Evolutionary conservation across 92 coral and sea anemone genomes (phyloP).

Genomic region (Porites rus): DNA sequence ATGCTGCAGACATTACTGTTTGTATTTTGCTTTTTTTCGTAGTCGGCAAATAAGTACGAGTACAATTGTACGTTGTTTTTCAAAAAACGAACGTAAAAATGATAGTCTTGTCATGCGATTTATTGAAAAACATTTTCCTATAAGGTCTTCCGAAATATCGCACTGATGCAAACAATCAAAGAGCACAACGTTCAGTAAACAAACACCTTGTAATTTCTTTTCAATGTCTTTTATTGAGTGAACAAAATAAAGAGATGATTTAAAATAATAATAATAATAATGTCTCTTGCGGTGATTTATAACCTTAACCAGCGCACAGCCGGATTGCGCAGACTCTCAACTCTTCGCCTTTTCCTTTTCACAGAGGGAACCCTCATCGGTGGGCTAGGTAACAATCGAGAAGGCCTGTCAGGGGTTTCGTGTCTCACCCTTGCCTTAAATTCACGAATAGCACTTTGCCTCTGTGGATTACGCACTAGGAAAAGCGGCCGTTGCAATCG

Average conservation of each 20-base stretch:
- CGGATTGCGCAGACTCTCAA: not conserved
- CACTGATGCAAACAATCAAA: too few relatives aligned
- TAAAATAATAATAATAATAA: not conserved
- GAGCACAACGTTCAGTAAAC: too few relatives aligned
- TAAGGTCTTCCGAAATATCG: too few relatives aligned
- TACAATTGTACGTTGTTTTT: too few relatives aligned
- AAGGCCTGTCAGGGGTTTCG: too few relatives aligned
- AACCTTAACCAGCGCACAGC: not conserved
- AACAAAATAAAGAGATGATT: not conserved
- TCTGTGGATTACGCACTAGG: too few relatives aligned
- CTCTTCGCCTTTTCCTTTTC: not conserved
- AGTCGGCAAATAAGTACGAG: too few relatives aligned
- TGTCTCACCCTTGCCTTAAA: too few relatives aligned
- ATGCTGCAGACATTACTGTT: not conserved
- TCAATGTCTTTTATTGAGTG: not conserved
- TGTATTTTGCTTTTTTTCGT: not conserved
- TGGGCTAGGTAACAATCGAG: too few relatives aligned
- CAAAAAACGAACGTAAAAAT: not conserved
- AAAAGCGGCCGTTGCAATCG: too few relatives aligned
- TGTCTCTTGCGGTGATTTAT: not conserved
- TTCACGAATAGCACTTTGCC: too few relatives aligned
- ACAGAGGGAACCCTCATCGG: not conserved
- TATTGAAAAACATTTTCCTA: not conserved
- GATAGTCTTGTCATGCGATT: not conserved
- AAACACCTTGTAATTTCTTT: too few relatives aligned